Evolutionary conservation across 53 echinoderm and acorn worm species (phyloP).

Genomic region (Temnopleurus reevesii): DNA sequence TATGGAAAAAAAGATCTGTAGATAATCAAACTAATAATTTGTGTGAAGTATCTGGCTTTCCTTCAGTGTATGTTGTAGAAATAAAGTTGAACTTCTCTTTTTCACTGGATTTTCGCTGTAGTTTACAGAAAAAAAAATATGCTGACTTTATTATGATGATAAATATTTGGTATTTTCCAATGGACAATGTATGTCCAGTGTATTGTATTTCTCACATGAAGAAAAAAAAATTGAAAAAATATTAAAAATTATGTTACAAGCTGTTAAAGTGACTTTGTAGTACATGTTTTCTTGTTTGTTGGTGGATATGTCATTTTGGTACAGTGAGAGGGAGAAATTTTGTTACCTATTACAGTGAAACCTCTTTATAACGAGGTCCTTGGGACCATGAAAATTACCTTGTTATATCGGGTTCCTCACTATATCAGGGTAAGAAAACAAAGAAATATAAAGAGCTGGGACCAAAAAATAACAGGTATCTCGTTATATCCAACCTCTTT

Average conservation of each 20-base stretch:
- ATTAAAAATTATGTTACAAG: constrained; percentile 40
- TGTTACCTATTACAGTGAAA: too few relatives aligned
- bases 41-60: too few relatives aligned
- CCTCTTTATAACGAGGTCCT: too few relatives aligned
- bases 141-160: neutral
- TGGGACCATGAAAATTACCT: too few relatives aligned
- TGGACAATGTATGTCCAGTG: constrained; percentile 38
- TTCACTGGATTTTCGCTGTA: neutral
- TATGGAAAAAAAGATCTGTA: too few relatives aligned
- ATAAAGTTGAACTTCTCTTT: constrained; percentile 4
- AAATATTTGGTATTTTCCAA: constrained; percentile 55
- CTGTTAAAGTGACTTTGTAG: constrained; percentile 9
- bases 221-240: constrained; percentile 11
- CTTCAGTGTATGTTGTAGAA: constrained; percentile 26
- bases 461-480: too few relatives aligned
- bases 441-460: too few relatives aligned
- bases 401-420: too few relatives aligned
- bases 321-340: too few relatives aligned
- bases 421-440: too few relatives aligned
- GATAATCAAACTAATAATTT: too few relatives aligned
- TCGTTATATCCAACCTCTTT: too few relatives aligned
- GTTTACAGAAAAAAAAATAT: neutral
- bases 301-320: neutral
- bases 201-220: constrained; percentile 39
- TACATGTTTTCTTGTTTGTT: neutral